These are phyloP conservation scores for Chauna torquata DNA, from an alignment of 2,113 vertebrate genomes.

Conservation along the genomic window DNA sequence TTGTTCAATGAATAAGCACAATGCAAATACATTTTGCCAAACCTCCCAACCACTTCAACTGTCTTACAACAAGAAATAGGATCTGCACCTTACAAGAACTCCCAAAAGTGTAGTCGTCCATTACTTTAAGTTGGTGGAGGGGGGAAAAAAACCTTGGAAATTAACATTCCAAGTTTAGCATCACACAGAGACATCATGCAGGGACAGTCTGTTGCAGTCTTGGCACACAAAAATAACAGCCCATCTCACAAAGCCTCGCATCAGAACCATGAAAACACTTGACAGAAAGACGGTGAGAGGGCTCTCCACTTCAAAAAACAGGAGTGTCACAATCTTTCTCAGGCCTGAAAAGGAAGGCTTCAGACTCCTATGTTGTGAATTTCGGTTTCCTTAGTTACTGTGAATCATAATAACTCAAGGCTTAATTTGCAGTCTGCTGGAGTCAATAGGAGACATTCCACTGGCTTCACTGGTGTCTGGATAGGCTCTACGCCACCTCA, in stretches of 20 bases:
- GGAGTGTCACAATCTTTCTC: background rate
- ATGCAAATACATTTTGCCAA: background rate
- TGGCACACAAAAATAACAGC: background rate
- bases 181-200: background rate
- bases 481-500: background rate
- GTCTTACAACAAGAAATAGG: background rate
- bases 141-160: background rate
- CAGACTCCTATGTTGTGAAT: background rate
- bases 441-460: slow-evolving; percentile 46
- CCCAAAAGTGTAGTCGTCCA: rapidly evolving
- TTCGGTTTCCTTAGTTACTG: slow-evolving; percentile 64
- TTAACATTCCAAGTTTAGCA: background rate
- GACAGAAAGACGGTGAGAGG: background rate
- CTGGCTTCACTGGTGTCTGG: background rate
- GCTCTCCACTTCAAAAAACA: background rate
- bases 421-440: slow-evolving; percentile 49
- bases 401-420: slow-evolving; percentile 36
- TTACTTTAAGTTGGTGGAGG: background rate
- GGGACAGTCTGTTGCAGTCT: background rate
- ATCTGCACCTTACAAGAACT: background rate
- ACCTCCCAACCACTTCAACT: background rate
- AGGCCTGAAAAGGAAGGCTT: slow-evolving; percentile 14
- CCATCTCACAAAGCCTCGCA: background rate
- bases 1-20: background rate
- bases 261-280: background rate